Evolutionary conservation across 1,140 invertebrate species (phyloP).

Genomic region (Tetramorium alpestre): DNA sequence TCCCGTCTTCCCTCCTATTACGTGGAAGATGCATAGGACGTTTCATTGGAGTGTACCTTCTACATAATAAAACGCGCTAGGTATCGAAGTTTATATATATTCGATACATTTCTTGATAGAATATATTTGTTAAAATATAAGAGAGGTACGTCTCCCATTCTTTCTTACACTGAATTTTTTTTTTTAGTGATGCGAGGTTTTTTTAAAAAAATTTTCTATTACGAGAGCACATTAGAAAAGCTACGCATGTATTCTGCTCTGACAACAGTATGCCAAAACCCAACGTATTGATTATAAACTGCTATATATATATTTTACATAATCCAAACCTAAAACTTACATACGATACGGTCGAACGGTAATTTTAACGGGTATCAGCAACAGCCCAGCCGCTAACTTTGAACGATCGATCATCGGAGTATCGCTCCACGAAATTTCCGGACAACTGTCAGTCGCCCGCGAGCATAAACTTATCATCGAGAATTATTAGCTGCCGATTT

Average conservation of each 20-base stretch:
- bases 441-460: slow-evolving; percentile 15
- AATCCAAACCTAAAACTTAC: slow-evolving; percentile 36
- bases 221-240: neutral
- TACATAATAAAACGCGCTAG: neutral
- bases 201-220: no score
- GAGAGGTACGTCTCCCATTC: neutral
- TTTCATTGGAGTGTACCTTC: neutral
- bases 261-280: neutral
- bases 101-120: neutral
- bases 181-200: neutral
- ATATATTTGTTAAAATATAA: neutral
- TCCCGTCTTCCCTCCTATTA: neutral
- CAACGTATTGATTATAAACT: neutral
- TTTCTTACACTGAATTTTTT: neutral
- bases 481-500: slow-evolving; percentile 41
- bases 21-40: neutral
- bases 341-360: slow-evolving; percentile 11
- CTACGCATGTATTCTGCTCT: neutral
- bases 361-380: slow-evolving; percentile 25
- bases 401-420: slow-evolving; percentile 46
- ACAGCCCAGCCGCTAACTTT: slow-evolving; percentile 26
- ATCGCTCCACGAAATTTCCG: slow-evolving; percentile 32
- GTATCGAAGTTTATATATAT: neutral
- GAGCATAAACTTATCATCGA: slow-evolving; percentile 10
- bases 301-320: neutral